Conservation (phyloP, 2,888 invertebrate species). For the Trilocha varians region DNA sequence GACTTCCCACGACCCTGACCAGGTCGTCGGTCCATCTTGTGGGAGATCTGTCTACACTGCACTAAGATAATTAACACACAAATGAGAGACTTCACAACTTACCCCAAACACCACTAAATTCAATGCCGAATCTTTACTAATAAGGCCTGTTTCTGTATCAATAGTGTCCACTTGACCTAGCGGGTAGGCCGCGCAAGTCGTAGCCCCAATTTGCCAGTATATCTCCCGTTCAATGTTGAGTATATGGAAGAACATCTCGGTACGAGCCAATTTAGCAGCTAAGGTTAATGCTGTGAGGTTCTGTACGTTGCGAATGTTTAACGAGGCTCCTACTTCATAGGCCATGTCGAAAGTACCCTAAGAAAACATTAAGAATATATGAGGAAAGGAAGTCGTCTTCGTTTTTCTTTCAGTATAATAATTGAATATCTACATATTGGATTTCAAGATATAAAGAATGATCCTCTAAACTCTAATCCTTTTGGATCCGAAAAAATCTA, state of each 20-base stretch:
- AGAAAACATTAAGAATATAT: too few species aligned
- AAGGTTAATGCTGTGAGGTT: slow-evolving; percentile 94
- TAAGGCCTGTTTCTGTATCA: slow-evolving; percentile 89
- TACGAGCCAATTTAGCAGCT: slow-evolving; percentile 92
- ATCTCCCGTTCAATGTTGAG: slow-evolving; percentile 96
- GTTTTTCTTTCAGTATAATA: too few species aligned
- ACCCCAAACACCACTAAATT: slow-evolving; percentile 98
- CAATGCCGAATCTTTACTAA: slow-evolving; percentile 95
- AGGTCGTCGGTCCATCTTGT: too few species aligned
- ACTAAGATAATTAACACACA: too few species aligned
- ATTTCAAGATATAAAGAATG: too few species aligned
- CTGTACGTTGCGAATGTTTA: slow-evolving; percentile 87
- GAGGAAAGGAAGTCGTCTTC: too few species aligned
- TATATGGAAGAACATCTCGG: slow-evolving; percentile 98
- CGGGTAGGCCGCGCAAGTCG: slow-evolving; percentile 98
- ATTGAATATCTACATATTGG: too few species aligned
- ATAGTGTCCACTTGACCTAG: slow-evolving; percentile 96
- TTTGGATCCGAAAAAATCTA: too few species aligned
- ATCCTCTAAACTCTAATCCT: too few species aligned
- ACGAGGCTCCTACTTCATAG: slow-evolving; percentile 92
- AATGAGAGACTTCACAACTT: too few species aligned
- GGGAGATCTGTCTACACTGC: too few species aligned
- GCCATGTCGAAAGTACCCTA: slow-evolving; percentile 95
- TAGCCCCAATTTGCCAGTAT: slow-evolving; percentile 97
- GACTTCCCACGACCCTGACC: too few species aligned